Evolutionary conservation across 2,888 invertebrate genomes (phyloP).

Genomic region (Linhomoeus sp.): DNA sequence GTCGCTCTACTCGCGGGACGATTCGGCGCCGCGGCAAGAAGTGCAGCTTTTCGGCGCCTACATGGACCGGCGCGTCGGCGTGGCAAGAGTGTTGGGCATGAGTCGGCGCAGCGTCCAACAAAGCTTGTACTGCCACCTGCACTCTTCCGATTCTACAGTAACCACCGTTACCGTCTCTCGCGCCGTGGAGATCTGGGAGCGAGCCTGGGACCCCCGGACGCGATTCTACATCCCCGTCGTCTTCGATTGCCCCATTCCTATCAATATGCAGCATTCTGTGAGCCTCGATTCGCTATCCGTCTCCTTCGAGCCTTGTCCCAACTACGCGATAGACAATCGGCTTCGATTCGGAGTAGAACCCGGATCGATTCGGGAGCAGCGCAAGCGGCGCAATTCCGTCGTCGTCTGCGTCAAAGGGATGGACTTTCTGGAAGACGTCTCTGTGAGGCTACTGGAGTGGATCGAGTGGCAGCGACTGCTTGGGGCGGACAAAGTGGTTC

Average conservation of each 20-base stretch:
- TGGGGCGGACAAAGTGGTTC: conserved; percentile 45
- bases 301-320: no score
- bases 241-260: conserved; percentile 17
- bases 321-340: no score
- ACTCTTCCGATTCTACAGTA: neutral
- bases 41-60: conserved; percentile 17
- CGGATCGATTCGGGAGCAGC: no score
- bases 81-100: conserved; percentile 2
- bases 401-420: conserved; percentile 59
- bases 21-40: no score
- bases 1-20: conserved; percentile 6
- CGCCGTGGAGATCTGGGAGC: conserved; percentile 23
- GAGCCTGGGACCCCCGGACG: conserved; percentile 24
- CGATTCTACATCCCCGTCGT: conserved; percentile 16
- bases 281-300: no score
- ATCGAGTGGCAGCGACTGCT: conserved; percentile 62
- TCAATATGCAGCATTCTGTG: no score
- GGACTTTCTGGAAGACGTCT: conserved; percentile 66
- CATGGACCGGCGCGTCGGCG: conserved; percentile 12
- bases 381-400: conserved; percentile 30
- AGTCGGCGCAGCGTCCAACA: neutral
- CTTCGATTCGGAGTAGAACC: no score
- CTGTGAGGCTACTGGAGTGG: conserved; percentile 76
- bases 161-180: neutral
- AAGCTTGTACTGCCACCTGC: conserved; percentile 4